Conservation (phyloP, 1,140 invertebrate genomes). For the Andricus grossulariae region DNA sequence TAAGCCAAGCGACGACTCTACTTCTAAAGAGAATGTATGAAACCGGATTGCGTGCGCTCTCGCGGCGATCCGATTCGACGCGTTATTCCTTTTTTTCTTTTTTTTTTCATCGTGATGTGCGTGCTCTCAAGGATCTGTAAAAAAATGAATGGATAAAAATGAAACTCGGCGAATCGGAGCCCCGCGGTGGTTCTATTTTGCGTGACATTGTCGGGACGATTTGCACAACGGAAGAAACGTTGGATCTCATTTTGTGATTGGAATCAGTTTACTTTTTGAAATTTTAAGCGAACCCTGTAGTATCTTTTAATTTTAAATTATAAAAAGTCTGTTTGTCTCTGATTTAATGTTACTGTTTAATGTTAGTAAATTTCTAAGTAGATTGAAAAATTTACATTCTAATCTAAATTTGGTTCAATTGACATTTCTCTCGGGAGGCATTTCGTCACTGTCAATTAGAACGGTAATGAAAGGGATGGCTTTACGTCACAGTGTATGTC, state of each 20-base stretch:
- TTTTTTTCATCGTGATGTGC: neutral
- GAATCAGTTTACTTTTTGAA: neutral
- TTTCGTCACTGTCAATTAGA: neutral
- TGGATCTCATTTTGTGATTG: neutral
- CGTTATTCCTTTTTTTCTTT: neutral
- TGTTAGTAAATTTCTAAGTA: too few species aligned
- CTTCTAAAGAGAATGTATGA: constrained; percentile 19
- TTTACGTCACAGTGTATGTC: neutral
- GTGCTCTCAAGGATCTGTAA: neutral
- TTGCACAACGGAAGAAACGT: neutral
- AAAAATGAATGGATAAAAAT: neutral
- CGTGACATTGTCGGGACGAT: constrained; percentile 2
- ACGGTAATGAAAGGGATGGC: neutral
- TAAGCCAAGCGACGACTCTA: constrained; percentile 11
- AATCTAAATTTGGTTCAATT: neutral
- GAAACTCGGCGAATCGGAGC: constrained; percentile 5
- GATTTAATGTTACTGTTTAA: too few species aligned
- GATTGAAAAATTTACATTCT: too few species aligned
- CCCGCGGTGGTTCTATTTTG: neutral
- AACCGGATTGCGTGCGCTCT: constrained; percentile 11
- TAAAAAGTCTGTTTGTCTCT: too few species aligned
- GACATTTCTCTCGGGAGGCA: constrained; percentile 16
- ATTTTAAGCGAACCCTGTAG: too few species aligned
- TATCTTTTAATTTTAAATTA: too few species aligned
- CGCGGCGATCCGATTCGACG: constrained; percentile 2